Base-by-base conservation (phyloP, 2,888 invertebrate genomes). In the Cecidostiba fungosa region DNA sequence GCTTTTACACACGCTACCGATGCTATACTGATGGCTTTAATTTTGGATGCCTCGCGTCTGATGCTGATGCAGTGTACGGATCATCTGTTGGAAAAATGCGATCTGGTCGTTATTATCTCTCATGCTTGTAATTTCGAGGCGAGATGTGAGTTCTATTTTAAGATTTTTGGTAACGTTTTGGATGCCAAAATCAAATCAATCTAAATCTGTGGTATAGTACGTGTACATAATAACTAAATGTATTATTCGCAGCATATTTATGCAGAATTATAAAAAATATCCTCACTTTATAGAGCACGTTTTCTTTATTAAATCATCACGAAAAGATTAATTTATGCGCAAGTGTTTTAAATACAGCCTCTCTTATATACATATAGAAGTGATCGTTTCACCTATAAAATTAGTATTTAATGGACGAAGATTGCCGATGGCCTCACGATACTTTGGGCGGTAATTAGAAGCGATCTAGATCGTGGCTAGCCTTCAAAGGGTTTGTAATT, bases 371-470 rank as follows among this genome's bases (percentile, higher is more conserved):
- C n/a, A n/a, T n/a, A n/a, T n/a, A n/a, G n/a, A n/a, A 70, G 36
- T 26, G 8, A 43, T 43, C 5, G 36, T 16, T 19, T 6, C 14
- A 66, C 39, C 66, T 43, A 79, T 43, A 69, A 36, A 70, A 79
- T 79, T 69, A 79, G 69, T 32, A 79, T 39, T 69, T 69, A 69
- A 69, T 69, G 47, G 78, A 47, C 23, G 36, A 39, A 26, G 74
- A 73, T 81, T n/a, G 19, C 4, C 54, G 19, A 59, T 19, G n/a
- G 10, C 47, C 62, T 73, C 23, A 74, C 36, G 29, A 62, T 59
- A 81, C 72, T 80, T 80, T 14, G 77, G 5, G 74, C n/a, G 62
- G 32, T 81, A 59, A 80, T 79, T 59, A 81, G 62, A 74, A 62
- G 62, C 74, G 43, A 74, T 81, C 62, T 62, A 74, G 59, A 73